Evolutionary conservation across 1,140 invertebrate species (phyloP).

Genomic region (Caenorhabditis latens): DNA sequence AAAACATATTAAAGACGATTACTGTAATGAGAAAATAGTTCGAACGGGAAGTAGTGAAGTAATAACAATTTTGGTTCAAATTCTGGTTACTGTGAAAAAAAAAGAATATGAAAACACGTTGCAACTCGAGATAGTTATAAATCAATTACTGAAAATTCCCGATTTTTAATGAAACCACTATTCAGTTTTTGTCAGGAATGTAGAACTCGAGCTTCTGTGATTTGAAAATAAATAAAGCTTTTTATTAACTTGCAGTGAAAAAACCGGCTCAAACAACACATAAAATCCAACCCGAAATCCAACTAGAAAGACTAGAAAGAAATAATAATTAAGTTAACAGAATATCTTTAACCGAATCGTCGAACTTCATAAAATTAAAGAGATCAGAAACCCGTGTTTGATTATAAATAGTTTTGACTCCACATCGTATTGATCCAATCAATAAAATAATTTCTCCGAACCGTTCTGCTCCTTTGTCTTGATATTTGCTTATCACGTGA

Average conservation of each 20-base stretch:
- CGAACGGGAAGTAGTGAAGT: too few species aligned
- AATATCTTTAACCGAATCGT: conserved; percentile 22
- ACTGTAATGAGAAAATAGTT: too few species aligned
- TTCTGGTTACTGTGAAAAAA: too few species aligned
- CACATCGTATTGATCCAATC: conserved; percentile 42
- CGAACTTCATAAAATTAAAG: conserved; percentile 59
- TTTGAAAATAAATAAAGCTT: neutral
- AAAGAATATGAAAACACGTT: too few species aligned
- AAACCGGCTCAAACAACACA: too few species aligned
- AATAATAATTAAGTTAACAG: neutral
- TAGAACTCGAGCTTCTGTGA: neutral
- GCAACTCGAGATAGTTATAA: too few species aligned
- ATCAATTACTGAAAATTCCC: too few species aligned
- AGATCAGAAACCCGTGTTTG: conserved; percentile 58
- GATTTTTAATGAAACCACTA: too few species aligned
- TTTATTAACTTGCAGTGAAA: too few species aligned
- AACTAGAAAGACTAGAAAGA: neutral
- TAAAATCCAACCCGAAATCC: neutral
- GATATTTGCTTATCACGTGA: conserved; percentile 6
- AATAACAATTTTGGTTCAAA: too few species aligned
- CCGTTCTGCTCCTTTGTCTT: conserved; percentile 8
- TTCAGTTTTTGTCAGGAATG: neutral
- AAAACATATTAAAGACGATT: neutral
- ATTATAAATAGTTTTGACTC: conserved; percentile 41
- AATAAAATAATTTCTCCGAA: conserved; percentile 41